Evolutionary conservation across 2,888 invertebrate species (phyloP), one percentile per base, ranked within the genome.

Genomic region (Rotaria sp.): DNA sequence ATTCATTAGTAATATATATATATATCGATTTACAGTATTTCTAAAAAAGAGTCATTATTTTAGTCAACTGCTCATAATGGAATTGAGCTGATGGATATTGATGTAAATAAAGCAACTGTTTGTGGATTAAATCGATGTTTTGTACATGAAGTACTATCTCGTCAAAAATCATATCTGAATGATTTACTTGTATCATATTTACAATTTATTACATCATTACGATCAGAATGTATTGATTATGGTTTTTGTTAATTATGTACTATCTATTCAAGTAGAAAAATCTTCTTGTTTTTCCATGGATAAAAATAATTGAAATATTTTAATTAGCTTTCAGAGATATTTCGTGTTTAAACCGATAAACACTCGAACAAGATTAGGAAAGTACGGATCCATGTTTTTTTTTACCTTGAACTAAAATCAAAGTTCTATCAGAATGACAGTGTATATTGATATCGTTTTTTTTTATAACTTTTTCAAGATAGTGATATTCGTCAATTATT

Each of bases 1-100:
- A 0, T 89, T 94, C 38, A 92, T 94, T 24, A 94, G 94, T 89
- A 94, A 94, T 38, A 94, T 94, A n/a, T n/a, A n/a, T n/a, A n/a
- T n/a, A 90, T 93, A 94, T 89, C 94, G 94, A 89, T 89, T 94
- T 5, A 89, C 93, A 38, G 91, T 93, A 30, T 90, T 92, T n/a
- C 91, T 87, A 92, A 86, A 86, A 90, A 41, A 87, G 38, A 85
- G 88, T 84, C 24, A 87, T 87, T 41, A 91, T 90, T 88, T 84
- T 91, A 18, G 87, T n/a, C 21, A 55, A 35, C 35, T 24, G 52
- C 45, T 30, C 38, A 52, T 18, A n/a, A 24, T 52, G 35, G 26
- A 24, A 30, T 52, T 45, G 45, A 86, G 45, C 38, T 38, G 52
- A 74, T 50, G 84, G 41, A 88, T 21, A 35, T 59, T 35, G 85